Conservation (phyloP, 2,888 invertebrate genomes). For the Eilema depressum region DNA sequence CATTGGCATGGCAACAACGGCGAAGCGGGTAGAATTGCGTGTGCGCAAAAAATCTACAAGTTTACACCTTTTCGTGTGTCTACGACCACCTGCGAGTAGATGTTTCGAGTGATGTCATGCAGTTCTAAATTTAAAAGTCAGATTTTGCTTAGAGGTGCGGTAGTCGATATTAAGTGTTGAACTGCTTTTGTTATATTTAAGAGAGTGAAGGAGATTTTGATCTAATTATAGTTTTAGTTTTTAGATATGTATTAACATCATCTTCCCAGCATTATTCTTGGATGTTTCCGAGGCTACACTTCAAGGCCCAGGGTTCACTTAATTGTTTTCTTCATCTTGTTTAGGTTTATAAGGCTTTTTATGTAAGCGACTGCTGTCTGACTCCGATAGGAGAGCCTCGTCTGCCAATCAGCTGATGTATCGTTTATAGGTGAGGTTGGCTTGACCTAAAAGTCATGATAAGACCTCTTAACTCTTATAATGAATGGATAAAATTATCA, state of each 20-base stretch:
- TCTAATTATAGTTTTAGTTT: not conserved
- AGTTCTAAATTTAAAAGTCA: conserved; percentile 14
- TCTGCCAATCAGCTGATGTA: not conserved
- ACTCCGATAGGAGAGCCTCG: no score
- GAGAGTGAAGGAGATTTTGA: not conserved
- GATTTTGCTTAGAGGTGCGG: not conserved
- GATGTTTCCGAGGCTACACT: not conserved
- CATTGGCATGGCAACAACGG: conserved; percentile 25
- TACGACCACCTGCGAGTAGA: conserved; percentile 32
- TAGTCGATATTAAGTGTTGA: not conserved
- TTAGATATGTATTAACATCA: not conserved
- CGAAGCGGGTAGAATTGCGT: conserved; percentile 17
- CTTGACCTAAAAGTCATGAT: no score
- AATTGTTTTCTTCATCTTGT: no score
- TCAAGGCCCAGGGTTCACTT: not conserved
- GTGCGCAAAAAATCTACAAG: conserved; percentile 23
- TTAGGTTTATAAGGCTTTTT: not conserved
- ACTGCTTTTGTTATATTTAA: not conserved
- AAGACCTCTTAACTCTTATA: no score
- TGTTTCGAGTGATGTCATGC: conserved; percentile 42
- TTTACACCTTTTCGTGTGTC: conserved; percentile 22
- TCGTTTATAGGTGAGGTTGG: not conserved
- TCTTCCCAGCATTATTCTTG: no score
- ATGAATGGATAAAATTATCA: not conserved
- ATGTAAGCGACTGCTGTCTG: not conserved